Base-by-base conservation (phyloP, 2,888 invertebrate species). In the Campoletis raptor region DNA sequence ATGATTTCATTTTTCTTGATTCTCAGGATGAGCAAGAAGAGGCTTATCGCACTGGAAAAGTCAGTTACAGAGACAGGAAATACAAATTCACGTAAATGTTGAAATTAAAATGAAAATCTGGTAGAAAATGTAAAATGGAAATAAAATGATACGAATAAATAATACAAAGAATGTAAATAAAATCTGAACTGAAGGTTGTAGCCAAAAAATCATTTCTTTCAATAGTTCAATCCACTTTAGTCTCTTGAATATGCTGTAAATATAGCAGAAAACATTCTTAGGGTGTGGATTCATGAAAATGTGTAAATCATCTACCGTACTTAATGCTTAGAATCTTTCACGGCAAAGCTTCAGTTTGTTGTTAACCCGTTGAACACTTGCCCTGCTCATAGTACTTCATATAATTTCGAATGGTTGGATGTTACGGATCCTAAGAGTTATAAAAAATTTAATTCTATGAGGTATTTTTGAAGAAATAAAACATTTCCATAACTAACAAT, bases 61-160 rank as follows among this genome's bases (percentile, higher is more conserved):
- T 98, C 1, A 95, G 96, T 61, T 98, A 98, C 94, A 96, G 95
- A 91, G 97, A 98, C 92, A 96, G 98, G 91, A 87, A 92, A 40
- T 96, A 96, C 91, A 97, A 97, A 95, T 96, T 97, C 86, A 94
- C 95, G 83, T 97, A 96, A 95, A 91, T 72, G 10, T 42, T 66
- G 57, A 52, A 21, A 66, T 61, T 61, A 72, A 37, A 42, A 48
- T 67, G 64, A 70, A 82, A 57, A 73, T 54, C 18, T 21, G 89
- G 79, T 83, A 86, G 86, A 82, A 74, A 79, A 67, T 77, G 30
- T 73, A 87, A 69, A 54, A 81, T 77, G 83, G 36, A 12, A 86
- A 81, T 84, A 84, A 86, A 80, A 18, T 12, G 37, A 80, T 48
- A 61, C 12, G 30, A 57, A 48, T 24, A 54, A 61, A 24, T 21